These are phyloP conservation scores for Ernsta delagoae DNA, from an alignment of 2,888 invertebrate species.

Conservation along the genomic window DNA sequence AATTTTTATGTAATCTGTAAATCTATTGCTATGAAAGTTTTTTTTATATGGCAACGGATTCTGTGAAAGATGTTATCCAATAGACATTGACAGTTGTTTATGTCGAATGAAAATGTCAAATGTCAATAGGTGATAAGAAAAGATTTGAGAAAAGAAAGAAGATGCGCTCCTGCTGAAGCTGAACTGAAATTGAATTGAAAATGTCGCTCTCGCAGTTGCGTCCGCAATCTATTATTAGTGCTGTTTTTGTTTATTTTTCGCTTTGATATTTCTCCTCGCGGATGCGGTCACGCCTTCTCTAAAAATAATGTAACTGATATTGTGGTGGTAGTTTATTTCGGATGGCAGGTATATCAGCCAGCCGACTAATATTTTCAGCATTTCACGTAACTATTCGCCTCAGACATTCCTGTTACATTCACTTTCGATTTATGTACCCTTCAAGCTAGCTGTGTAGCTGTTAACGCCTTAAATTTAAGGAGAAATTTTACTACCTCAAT, in stretches of 20 bases:
- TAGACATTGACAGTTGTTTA: no score
- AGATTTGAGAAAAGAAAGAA: neutral
- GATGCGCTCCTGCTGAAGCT: no score
- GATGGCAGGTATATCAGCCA: constrained; percentile 61
- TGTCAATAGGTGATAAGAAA: neutral
- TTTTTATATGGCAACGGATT: no score
- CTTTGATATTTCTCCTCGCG: constrained; percentile 54
- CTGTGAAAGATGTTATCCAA: no score
- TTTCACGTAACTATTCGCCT: constrained; percentile 51
- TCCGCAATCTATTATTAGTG: constrained; percentile 33
- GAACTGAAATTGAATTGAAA: constrained; percentile 15
- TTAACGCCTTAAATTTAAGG: constrained; percentile 24
- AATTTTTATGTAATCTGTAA: no score
- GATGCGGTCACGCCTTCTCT: constrained; percentile 64
- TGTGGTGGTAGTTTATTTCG: constrained; percentile 70
- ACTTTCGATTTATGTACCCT: constrained; percentile 41
- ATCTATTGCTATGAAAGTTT: no score
- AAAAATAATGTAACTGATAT: constrained; percentile 78
- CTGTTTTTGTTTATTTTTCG: constrained; percentile 67
- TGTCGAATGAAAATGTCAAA: neutral
- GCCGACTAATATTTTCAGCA: constrained; percentile 64
- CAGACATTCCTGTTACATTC: constrained; percentile 63
- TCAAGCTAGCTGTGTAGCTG: constrained; percentile 44
- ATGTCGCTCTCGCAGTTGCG: constrained; percentile 19
- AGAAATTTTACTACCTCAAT: constrained; percentile 45